A percentile compares a stretch with the other conserved stretches of the same genome.
phyloP scores from a whole-genome alignment of 1,140 invertebrate genomes.

The Drosophila littoralis region DNA sequence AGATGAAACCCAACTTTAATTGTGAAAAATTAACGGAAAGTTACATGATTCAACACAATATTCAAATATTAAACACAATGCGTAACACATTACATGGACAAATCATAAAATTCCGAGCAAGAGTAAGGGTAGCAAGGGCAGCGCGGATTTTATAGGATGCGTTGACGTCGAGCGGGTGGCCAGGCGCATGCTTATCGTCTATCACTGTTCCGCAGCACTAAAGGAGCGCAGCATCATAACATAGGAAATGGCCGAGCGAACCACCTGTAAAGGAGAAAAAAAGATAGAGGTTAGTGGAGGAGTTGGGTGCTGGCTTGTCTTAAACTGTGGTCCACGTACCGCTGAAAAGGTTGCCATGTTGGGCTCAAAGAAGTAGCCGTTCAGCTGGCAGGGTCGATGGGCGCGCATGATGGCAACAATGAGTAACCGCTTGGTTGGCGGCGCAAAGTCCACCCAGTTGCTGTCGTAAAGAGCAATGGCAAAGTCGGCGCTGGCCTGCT shows the following conservation, averaged over 20 bases:
- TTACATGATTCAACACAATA: too few relatives aligned
- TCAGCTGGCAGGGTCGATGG: slow-evolving; percentile 60
- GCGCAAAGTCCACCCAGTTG: slow-evolving; percentile 56
- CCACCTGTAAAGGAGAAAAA: slow-evolving; percentile 45
- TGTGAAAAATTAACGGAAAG: too few relatives aligned
- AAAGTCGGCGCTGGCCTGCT: slow-evolving; percentile 62
- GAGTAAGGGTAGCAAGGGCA: too few relatives aligned
- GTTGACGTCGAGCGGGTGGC: neutral
- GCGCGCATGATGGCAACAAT: slow-evolving; percentile 59
- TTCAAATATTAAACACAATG: too few relatives aligned
- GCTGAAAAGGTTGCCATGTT: slow-evolving; percentile 71
- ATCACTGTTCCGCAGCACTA: slow-evolving; percentile 30
- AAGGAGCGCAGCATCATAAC: slow-evolving; percentile 74
- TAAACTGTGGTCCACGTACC: slow-evolving; percentile 47
- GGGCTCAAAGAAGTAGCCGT: slow-evolving; percentile 68
- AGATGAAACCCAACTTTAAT: too few relatives aligned
- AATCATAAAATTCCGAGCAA: too few relatives aligned
- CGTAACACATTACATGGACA: too few relatives aligned
- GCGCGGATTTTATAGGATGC: too few relatives aligned
- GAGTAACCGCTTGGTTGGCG: slow-evolving; percentile 41
- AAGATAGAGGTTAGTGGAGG: too few relatives aligned
- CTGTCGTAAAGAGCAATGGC: slow-evolving; percentile 55
- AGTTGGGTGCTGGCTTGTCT: neutral
- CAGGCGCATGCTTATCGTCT: neutral
- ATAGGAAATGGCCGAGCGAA: slow-evolving; percentile 68